A percentile compares a stretch with the other conserved stretches of the same genome.
Evolutionary conservation across 1,140 invertebrate genomes (phyloP).

Genomic region (Maniola jurtina): DNA sequence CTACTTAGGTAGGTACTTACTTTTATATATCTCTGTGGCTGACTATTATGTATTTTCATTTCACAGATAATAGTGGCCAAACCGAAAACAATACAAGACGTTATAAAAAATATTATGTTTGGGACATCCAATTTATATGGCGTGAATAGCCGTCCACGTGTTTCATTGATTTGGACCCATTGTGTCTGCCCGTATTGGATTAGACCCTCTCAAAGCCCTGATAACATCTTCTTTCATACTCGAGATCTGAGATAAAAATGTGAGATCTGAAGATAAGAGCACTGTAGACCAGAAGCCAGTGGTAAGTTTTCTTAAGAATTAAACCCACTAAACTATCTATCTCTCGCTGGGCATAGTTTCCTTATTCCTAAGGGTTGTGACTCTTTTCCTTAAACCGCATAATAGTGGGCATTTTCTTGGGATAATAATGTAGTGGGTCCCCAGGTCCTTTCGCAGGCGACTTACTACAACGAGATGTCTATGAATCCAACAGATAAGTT

Average conservation of each 20-base stretch:
- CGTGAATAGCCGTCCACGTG: slow-evolving; percentile 57
- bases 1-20: background rate
- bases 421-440: too few species aligned
- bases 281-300: slow-evolving; percentile 15
- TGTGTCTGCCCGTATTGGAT: slow-evolving; percentile 56
- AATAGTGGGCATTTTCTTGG: too few species aligned
- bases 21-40: background rate
- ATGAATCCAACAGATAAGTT: too few species aligned
- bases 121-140: slow-evolving; percentile 54
- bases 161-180: slow-evolving; percentile 44
- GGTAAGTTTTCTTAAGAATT: background rate
- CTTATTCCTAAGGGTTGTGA: too few species aligned
- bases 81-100: slow-evolving; percentile 24
- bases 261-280: slow-evolving; percentile 44
- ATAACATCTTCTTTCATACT: slow-evolving; percentile 62
- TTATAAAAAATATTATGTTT: slow-evolving; percentile 13
- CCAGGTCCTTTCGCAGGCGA: too few species aligned
- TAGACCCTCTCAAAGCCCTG: slow-evolving; percentile 41
- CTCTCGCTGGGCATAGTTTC: too few species aligned
- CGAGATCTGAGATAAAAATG: slow-evolving; percentile 36
- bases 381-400: too few species aligned
- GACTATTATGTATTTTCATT: background rate
- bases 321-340: too few species aligned
- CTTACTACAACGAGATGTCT: too few species aligned
- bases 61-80: background rate